Base-by-base conservation (phyloP, 2,797 vertebrate genomes). In the Peromyscus eremicus region DNA sequence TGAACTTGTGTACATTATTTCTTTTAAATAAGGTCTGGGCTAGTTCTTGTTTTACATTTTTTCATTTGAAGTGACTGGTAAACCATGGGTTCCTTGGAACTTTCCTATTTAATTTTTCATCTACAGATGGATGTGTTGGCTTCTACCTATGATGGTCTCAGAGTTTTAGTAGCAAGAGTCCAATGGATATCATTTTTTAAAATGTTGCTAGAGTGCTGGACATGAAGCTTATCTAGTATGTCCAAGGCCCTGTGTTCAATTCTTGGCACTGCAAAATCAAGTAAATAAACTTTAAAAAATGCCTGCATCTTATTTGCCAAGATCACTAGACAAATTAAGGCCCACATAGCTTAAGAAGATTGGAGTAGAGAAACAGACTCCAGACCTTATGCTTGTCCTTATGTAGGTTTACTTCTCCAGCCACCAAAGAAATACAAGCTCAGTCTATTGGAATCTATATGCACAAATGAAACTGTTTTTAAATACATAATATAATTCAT, bases 41-140 rank as follows among this genome's bases (percentile, higher is more conserved):
- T 5, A n/a, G 27, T 52, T 92, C 37, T 57, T 16, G 6, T 37
- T 34, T 8, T 23, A 25, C 71, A 29, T 14, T 2, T 57, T 96
- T n/a, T 94, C 6, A 60, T 21, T 29, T 57, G 5, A 17, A 32
- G 16, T 40, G 0, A 19, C 6, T 81, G 16, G 23, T 13, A 60
- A 40, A 13, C 21, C 0, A 6, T 68, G 13, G 10, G 6, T 43
- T 2, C 23, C 5, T 9, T 6, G 6, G 0, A 49, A 4, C 10
- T 73, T 37, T 73, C 57, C 21, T 25, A 17, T 1, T n/a, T 40
- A 87, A 57, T 62, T 91, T 52, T 27, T 94, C 11, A 32, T 4
- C 6, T 12, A 1, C 2, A 43, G 23, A 84, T 57, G 27, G 13
- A 1, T 27, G 6, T 32, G 10, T 13, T 46, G n/a, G 11, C 6